Evolutionary conservation across 2,888 invertebrate genomes (phyloP), one percentile per base, ranked within the genome.

Genomic region (Hanleya hanleyi): DNA sequence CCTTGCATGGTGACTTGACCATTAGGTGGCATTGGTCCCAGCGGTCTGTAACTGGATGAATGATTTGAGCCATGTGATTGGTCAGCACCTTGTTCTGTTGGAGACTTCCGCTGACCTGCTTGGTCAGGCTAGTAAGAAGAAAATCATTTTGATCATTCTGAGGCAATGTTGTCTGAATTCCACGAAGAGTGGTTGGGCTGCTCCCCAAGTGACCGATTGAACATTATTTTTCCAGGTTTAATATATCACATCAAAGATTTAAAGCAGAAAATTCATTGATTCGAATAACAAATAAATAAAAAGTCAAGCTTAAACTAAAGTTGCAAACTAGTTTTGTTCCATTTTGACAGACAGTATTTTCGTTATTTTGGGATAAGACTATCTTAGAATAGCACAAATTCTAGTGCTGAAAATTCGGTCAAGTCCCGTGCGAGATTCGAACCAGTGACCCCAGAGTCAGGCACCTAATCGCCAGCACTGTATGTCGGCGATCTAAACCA

Each of bases 91-190:
- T 66, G 47, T 73, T 85, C 84, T 78, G 84, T 83, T 5, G 84
- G 84, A 5, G 86, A 84, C 68, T 83, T 84, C 74, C 84, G 80
- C 41, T 69, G 69, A 37, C 68, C 68, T 7, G 47, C n/a, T 47
- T 4, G 57, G 4, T 57, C 57, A 22, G 12, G 29, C 64, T 64
- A 15, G 36, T 22, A 64, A 64, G 3, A 18, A 33, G 15, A 36
- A 33, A n/a, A 35, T 18, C n/a, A 35, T 36, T 5, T 3, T 5
- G 35, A 9, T 51, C 41, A 41, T 9, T 12, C 9, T 41, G 41
- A 41, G 9, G 9, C 9, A 41, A 12, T 12, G 18, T 12, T 41
- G 41, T 41, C 18, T 41, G 18, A 41, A 9, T 9, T 18, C 41
- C n/a, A n/a, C n/a, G n/a, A n/a, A n/a, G n/a, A n/a, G n/a, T n/a